Evolutionary conservation across 2,888 invertebrate species (phyloP), one percentile per base, ranked within the genome.

Genomic region (Drosophila antonietae): DNA sequence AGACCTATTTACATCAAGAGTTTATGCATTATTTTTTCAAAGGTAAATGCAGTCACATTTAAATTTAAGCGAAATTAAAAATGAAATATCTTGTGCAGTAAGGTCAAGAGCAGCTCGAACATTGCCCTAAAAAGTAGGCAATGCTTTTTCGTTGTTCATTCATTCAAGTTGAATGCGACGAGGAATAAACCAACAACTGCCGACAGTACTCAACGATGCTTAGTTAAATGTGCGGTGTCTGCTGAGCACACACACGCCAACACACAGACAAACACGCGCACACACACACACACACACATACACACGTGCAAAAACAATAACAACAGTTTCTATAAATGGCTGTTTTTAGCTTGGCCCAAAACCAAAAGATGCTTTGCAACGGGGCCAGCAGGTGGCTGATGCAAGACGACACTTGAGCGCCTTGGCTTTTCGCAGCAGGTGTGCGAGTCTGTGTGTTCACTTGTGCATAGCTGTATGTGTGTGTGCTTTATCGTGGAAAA

Each of bases 401-500:
- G 69, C 39, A 52, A 63, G 69, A 58, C 63, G 74, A 56, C 75
- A 75, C 76, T 75, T 69, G 53, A 77, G 46, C 56, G 49, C 47
- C 52, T 31, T 14, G 69, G 33, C 59, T 56, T 55, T 68, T 53
- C 4, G 35, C 59, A 41, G 41, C 52, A 41, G 51, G 28, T n/a
- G 20, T 47, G 44, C 51, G 41, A 39, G 33, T 53, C 56, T 46
- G 43, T 47, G 53, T 60, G 51, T 9, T 47, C 28, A 47, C 47
- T 37, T 58, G 57, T 51, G 43, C 44, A 44, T 44, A 5, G 18
- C 20, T 44, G 10, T 43, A 15, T 43, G 37, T 59, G 44, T 60
- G 51, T 43, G 44, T 78, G 82, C 82, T 83, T 75, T 83, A 83
- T 83, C 88, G 69, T 68, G 64, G 31, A 46, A 53, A 23, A 44